Base-by-base conservation (phyloP, 2,113 vertebrate species). In the Zosterops japonicus region DNA sequence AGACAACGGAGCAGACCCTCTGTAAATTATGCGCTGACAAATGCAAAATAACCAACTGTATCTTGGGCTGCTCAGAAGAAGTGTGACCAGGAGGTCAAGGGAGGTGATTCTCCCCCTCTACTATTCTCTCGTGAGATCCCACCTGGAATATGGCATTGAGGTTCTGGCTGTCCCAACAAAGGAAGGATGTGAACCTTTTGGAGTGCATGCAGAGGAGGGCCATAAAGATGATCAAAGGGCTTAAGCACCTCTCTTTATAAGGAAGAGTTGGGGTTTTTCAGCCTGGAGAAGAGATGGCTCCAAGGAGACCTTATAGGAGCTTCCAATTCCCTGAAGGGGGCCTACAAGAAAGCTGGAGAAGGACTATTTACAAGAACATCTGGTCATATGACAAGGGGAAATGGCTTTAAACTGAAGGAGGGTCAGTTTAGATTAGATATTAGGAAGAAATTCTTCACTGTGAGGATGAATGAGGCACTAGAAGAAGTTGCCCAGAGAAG, bases 71-170 rank as follows among this genome's bases (percentile, higher is more conserved):
- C 8, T 36, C 4, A 7, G 18, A 59, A 59, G 36, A 35, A 50
- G 13, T 25, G 11, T 52, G 31, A 59, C 11, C 25, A 50, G 11
- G 21, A 76, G 14, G 12, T 6, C 0, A 0, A 68, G 44, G 2
- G 6, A 35, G 13, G 22, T 67, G 31, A 44, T 44, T 50, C 7
- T 86, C 11, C 21, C 13, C 5, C 25, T 59, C 21, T 57, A 9
- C 3, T 27, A 50, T 49, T 27, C 31, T 31, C 21, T 59, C 2
- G 3, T 42, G 31, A 50, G 21, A 59, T 50, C 44, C 20, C 21
- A 27, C 14, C 6, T 50, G 31, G 31, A 68, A 22, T 21, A 25
- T 0, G 1, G 8, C 21, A 50, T 36, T 35, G 35, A 68, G 5
- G 19, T 50, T 50, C 20, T 31, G 9, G 50, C 35, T 12, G n/a